A percentile compares a stretch with the other conserved stretches of the same genome.
phyloP scores from a whole-genome alignment of 2,113 vertebrate genomes.

The Tupaia chinensis region DNA sequence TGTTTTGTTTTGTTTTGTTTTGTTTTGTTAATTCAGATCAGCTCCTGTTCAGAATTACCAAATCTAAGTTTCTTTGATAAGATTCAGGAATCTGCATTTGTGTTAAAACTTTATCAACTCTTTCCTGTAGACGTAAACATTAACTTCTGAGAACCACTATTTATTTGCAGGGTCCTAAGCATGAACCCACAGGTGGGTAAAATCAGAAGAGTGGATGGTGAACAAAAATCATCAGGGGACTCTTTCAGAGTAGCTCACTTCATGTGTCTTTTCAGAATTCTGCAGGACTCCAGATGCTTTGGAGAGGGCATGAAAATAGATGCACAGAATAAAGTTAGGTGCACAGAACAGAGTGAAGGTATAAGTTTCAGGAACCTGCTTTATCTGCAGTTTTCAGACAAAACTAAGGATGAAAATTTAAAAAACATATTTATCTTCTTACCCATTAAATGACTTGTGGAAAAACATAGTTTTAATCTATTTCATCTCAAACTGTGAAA shows the following conservation, averaged over 20 bases:
- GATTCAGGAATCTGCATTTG: not conserved
- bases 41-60: not conserved
- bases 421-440: not conserved
- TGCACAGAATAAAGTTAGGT: not conserved
- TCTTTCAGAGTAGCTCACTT: not conserved
- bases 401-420: not conserved
- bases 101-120: not conserved
- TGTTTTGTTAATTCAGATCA: not conserved
- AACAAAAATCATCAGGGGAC: too few species aligned
- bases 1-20: too few species aligned
- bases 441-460: not conserved
- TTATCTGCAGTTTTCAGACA: not conserved
- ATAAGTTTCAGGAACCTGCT: not conserved
- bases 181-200: not conserved
- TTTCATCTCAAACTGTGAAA: not conserved
- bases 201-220: not conserved
- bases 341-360: not conserved
- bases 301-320: not conserved
- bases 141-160: not conserved
- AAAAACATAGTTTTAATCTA: not conserved
- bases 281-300: not conserved
- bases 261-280: not conserved
- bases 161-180: not conserved
- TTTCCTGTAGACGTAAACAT: not conserved
- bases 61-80: not conserved